Base-by-base conservation (phyloP, 1,140 invertebrate species). In the Ceratosolen solmsi region DNA sequence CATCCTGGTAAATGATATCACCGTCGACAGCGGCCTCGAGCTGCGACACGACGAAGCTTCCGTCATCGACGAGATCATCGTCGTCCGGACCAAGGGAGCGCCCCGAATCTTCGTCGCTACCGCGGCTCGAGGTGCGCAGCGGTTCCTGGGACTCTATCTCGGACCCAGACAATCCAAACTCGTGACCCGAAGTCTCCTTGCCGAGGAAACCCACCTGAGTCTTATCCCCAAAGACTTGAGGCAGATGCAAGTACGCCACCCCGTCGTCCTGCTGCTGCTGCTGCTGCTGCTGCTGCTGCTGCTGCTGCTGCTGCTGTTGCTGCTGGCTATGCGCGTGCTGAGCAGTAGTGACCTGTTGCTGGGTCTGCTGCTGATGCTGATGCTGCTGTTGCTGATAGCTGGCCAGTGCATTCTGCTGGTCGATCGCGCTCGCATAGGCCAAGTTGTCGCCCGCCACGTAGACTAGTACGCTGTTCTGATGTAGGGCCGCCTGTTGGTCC, bases 371-470 rank as follows among this genome's bases (percentile, higher is more conserved):
- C n/a, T 74, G 79, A 58, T 86, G 83, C 51, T 87, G 85, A 5
- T 79, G 83, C 82, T 86, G 85, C 79, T 82, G 70, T 13, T 86
- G 83, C 22, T 86, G 86, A 79, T 86, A 87, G 75, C 87, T 84
- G 80, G 85, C 87, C 38, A 86, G 84, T 71, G 88, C 84, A 79
- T 75, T 83, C 72, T 84, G 84, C 86, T 91, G 90, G 84, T 87
- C 88, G 76, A 91, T 87, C 74, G 89, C 86, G 83, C 89, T 90
- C 56, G 90, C 88, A 85, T 90, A 91, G 41, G 89, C 89, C 74
- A 91, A 90, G 85, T 91, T 92, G 79, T 92, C 91, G 76, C 89
- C 89, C 75, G 91, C 90, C 54, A 92, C 90, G 86, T 92, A 92
- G 65, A 92, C 91, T 88, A 92, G 85, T 85, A 92, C 90, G 84